phyloP scores from a whole-genome alignment of 2,113 vertebrate species.

The Anser cygnoides region DNA sequence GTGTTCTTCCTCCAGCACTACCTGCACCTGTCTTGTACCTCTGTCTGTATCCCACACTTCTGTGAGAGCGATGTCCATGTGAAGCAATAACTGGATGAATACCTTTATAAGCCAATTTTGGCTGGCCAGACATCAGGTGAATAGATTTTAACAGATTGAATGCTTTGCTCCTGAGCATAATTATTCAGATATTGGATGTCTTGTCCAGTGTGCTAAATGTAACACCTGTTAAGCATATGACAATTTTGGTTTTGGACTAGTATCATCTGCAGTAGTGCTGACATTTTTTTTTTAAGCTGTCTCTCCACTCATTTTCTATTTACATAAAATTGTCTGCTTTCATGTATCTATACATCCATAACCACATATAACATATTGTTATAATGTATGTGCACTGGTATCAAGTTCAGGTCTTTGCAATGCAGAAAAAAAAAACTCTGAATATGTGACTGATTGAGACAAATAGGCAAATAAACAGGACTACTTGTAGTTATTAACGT shows the following conservation, averaged over 20 bases:
- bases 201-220: not conserved
- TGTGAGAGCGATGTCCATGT: not conserved
- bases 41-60: not conserved
- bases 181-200: not conserved
- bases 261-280: not conserved
- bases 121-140: not conserved
- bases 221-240: conserved; percentile 30
- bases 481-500: not conserved
- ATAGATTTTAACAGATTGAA: not conserved
- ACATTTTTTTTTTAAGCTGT: not conserved
- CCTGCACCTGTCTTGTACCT: not conserved
- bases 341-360: not conserved
- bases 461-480: not conserved
- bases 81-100: not conserved
- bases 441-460: not conserved
- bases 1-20: not conserved
- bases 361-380: not conserved
- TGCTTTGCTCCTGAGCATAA: conserved; percentile 41
- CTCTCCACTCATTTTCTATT: not conserved
- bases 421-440: not conserved
- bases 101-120: not conserved
- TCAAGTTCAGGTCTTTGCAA: not conserved
- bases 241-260: not conserved
- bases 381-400: not conserved
- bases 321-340: not conserved